phyloP scores from a whole-genome alignment of 2,797 vertebrate genomes.

The Sebastes itinus region DNA sequence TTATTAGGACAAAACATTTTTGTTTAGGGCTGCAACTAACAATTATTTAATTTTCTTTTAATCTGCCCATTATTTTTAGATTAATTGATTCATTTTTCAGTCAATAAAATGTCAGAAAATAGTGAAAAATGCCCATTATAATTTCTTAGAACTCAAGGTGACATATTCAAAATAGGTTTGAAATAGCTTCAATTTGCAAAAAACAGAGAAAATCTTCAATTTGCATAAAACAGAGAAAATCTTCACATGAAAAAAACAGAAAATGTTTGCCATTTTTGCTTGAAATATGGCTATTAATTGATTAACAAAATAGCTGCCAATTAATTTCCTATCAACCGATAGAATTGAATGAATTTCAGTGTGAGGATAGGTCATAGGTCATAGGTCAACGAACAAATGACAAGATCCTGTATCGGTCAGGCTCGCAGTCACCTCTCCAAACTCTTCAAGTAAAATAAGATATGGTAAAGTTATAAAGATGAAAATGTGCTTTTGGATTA shows the following conservation, averaged over 20 bases:
- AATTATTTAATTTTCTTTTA: neutral
- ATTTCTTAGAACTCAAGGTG: neutral
- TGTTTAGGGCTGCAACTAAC: neutral
- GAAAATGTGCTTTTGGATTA: constrained; percentile 38
- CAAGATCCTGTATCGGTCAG: constrained; percentile 27
- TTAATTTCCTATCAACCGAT: neutral
- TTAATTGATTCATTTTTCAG: neutral
- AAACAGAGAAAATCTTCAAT: no score
- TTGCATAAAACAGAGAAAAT: neutral
- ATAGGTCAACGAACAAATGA: neutral
- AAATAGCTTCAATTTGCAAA: no score
- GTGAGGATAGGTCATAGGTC: neutral
- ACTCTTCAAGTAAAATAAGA: constrained; percentile 44
- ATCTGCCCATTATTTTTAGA: neutral
- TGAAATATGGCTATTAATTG: neutral
- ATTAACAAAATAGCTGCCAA: constrained; percentile 4
- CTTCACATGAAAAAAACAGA: neutral
- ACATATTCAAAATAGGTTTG: neutral
- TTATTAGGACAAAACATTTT: neutral
- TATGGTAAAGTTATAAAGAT: constrained; percentile 9
- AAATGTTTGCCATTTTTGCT: neutral
- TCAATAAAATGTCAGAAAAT: neutral
- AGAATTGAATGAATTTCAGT: neutral
- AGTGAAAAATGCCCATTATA: neutral
- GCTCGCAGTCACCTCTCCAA: constrained; percentile 40